Conservation (phyloP, 2,888 invertebrate species). For the Protodeltote pygarga region DNA sequence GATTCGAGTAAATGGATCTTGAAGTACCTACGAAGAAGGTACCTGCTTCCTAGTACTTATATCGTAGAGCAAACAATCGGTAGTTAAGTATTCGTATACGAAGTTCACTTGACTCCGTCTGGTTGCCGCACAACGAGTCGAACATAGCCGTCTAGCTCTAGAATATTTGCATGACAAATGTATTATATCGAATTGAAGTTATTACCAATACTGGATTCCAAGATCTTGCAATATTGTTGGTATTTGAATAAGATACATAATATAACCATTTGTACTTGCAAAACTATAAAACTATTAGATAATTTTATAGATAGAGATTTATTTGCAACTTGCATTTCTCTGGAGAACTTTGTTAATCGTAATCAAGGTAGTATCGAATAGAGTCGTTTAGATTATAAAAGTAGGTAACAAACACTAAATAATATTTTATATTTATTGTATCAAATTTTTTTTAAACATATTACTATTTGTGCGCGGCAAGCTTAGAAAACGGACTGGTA, state of each 20-base stretch:
- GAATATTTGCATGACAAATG: constrained; percentile 47
- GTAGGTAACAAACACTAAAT: too few relatives aligned
- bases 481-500: too few relatives aligned
- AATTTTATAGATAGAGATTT: too few relatives aligned
- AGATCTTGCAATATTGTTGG: constrained; percentile 37
- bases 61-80: constrained; percentile 30
- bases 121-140: constrained; percentile 27
- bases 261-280: too few relatives aligned
- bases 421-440: too few relatives aligned
- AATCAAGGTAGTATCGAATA: too few relatives aligned
- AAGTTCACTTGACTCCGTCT: constrained; percentile 31
- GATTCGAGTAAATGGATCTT: constrained; percentile 19
- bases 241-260: constrained; percentile 34
- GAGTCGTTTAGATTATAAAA: too few relatives aligned
- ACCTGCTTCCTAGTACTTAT: constrained; percentile 6
- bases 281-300: too few relatives aligned
- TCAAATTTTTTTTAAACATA: too few relatives aligned
- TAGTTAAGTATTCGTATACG: constrained; percentile 30
- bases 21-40: constrained; percentile 14
- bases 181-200: constrained; percentile 40
- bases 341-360: too few relatives aligned
- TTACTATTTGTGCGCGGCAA: too few relatives aligned
- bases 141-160: constrained; percentile 22
- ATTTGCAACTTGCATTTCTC: too few relatives aligned
- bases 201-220: constrained; percentile 35